Percentiles rank a stretch among this genome's conserved stretches.
These are phyloP conservation scores for Gorsachius magnificus DNA, from an alignment of 2,797 vertebrate species.

Conservation along the genomic window DNA sequence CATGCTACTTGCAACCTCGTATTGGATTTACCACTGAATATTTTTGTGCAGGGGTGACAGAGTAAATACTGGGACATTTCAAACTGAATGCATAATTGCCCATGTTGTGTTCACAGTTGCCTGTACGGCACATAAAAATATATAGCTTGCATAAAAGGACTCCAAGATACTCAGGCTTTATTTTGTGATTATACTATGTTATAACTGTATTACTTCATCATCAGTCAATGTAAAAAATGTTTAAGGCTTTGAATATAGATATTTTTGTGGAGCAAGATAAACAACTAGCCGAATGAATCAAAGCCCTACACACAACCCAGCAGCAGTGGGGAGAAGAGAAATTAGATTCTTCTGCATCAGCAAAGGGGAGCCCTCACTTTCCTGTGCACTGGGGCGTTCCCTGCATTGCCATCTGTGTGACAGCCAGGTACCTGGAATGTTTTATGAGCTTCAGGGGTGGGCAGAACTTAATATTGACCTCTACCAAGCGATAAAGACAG, in stretches of 20 bases:
- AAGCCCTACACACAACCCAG: background rate
- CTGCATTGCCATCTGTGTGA: fast-evolving
- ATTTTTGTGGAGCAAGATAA: background rate
- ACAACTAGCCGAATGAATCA: background rate
- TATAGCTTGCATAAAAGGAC: background rate
- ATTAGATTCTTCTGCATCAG: background rate
- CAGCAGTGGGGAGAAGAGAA: background rate
- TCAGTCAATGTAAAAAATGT: background rate
- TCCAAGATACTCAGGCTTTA: background rate
- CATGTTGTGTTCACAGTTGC: background rate
- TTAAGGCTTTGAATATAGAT: background rate
- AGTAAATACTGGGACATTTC: background rate
- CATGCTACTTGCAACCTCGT: background rate
- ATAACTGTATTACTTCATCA: background rate
- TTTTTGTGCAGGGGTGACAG: background rate
- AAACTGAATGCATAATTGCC: background rate
- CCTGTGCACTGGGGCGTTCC: background rate
- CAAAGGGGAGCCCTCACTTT: background rate
- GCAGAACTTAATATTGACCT: background rate
- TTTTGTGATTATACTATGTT: fast-evolving
- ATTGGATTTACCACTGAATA: background rate
- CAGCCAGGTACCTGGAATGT: background rate
- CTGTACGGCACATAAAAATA: background rate
- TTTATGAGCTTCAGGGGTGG: background rate
- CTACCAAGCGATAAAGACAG: background rate